Base-by-base conservation (phyloP, 2,888 invertebrate species). In the Carcina quercana region DNA sequence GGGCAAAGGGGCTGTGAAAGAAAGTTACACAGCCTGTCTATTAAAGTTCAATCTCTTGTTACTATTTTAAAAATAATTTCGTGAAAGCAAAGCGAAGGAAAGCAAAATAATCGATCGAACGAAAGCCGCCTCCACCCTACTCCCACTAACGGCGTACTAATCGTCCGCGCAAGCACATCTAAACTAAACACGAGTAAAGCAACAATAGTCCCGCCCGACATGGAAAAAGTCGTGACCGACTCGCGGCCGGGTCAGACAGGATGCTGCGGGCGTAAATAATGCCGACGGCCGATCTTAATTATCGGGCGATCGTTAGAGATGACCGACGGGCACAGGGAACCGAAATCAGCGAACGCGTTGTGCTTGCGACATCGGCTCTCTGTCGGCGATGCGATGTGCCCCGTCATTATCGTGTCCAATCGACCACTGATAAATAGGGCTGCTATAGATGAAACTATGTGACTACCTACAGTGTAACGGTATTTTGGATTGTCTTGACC, bases 251-350 rank as follows among this genome's bases (percentile, higher is more conserved):
- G 75, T 73, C 79, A 68, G 67, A 53, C 68, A 61, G 67, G 70
- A 71, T 63, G 78, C 80, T 75, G 63, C 72, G 62, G 80, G 80
- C 80, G 78, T 76, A 79, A 80, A 78, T 82, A 80, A 76, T 78
- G 67, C 73, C 64, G 68, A 66, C 66, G 75, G 69, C 78, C 67
- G 65, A 79, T 78, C 79, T 80, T 82, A 82, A 82, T 80, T 82
- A 82, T 80, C 80, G 72, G 64, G 65, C 73, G 69, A 82, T 82
- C 80, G 76, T 78, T 78, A 78, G 78, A 76, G 72, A 78, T 76
- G 74, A 78, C 74, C 76, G 73, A 72, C 69, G 71, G 73, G 63
- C 65, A 63, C 30, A 21, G 13, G 35, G 47, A 44, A 44, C 44
- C 58, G 67, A 74, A 78, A 74, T 73, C 74, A 62, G 73, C 71